Percentiles rank a stretch among this genome's conserved stretches.
Evolutionary conservation across 2,797 vertebrate genomes (phyloP).

Genomic region (Astyanax mexicanus): DNA sequence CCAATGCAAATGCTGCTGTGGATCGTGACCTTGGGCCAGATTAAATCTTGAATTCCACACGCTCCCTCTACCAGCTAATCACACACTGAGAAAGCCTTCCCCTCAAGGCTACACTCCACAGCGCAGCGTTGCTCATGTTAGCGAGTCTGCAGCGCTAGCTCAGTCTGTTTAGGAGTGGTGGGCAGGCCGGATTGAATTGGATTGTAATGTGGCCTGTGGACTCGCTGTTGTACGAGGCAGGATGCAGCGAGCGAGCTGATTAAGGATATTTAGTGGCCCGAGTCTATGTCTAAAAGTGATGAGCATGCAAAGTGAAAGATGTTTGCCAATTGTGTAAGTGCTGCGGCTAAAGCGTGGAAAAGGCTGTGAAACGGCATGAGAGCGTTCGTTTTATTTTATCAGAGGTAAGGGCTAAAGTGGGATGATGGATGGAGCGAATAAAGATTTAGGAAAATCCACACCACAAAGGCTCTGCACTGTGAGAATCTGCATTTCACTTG

Average conservation of each 20-base stretch:
- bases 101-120: slow-evolving; percentile 40
- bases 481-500: background rate
- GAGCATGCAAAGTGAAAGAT: slow-evolving; percentile 57
- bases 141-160: slow-evolving; percentile 24
- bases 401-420: background rate
- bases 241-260: slow-evolving; percentile 38
- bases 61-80: slow-evolving; percentile 43
- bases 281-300: slow-evolving; percentile 53
- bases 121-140: slow-evolving; percentile 24
- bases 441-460: background rate
- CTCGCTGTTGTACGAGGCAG: slow-evolving; percentile 20
- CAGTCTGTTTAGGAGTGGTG: background rate
- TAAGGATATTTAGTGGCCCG: slow-evolving; percentile 55
- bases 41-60: slow-evolving; percentile 27
- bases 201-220: slow-evolving; percentile 36
- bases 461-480: background rate
- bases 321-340: slow-evolving; percentile 60
- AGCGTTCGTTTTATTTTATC: slow-evolving; percentile 27
- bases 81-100: slow-evolving; percentile 44
- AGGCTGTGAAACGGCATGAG: background rate
- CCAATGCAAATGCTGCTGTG: slow-evolving; percentile 18
- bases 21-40: slow-evolving; percentile 45
- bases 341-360: background rate
- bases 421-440: slow-evolving; percentile 26
- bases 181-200: slow-evolving; percentile 29